Evolutionary conservation across 2,888 invertebrate genomes (phyloP).

Genomic region (Xanthia icteritia): DNA sequence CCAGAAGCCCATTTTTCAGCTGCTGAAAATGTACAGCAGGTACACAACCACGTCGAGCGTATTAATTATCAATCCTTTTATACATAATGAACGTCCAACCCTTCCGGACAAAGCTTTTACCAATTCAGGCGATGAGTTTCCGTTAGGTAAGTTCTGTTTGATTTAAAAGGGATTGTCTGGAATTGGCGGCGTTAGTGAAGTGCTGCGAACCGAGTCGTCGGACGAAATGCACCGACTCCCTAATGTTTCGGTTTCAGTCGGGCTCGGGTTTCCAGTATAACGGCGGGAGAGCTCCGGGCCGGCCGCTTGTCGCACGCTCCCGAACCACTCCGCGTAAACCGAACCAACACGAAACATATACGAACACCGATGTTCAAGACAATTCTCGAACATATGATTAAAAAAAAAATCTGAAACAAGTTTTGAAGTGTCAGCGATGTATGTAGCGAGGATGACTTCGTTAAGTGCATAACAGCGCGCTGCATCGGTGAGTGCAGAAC

Average conservation of each 20-base stretch:
- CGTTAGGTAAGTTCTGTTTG: conserved; percentile 52
- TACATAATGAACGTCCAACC: conserved; percentile 39
- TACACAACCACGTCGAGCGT: conserved; percentile 12
- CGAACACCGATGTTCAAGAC: conserved; percentile 25
- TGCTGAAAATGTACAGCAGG: conserved; percentile 9
- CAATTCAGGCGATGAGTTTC: conserved; percentile 38
- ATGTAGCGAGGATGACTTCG: conserved; percentile 50
- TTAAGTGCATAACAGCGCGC: conserved; percentile 67
- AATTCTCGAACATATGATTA: conserved; percentile 23
- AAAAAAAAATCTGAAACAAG: conserved; percentile 44
- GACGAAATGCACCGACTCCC: conserved; percentile 70
- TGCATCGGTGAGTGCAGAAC: conserved; percentile 75
- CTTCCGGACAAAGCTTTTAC: conserved; percentile 44
- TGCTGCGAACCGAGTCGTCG: conserved; percentile 62
- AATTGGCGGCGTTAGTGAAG: conserved; percentile 63
- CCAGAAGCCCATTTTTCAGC: neutral
- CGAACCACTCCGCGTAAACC: conserved; percentile 56
- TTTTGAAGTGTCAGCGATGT: conserved; percentile 54
- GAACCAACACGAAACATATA: conserved; percentile 50
- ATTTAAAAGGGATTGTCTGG: conserved; percentile 59
- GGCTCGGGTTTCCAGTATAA: conserved; percentile 74
- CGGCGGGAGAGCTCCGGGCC: conserved; percentile 74
- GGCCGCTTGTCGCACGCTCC: conserved; percentile 69
- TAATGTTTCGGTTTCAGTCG: conserved; percentile 75
- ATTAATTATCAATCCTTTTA: conserved; percentile 38